Conservation (phyloP, 2,888 invertebrate genomes). For the Orthosia cruda region DNA sequence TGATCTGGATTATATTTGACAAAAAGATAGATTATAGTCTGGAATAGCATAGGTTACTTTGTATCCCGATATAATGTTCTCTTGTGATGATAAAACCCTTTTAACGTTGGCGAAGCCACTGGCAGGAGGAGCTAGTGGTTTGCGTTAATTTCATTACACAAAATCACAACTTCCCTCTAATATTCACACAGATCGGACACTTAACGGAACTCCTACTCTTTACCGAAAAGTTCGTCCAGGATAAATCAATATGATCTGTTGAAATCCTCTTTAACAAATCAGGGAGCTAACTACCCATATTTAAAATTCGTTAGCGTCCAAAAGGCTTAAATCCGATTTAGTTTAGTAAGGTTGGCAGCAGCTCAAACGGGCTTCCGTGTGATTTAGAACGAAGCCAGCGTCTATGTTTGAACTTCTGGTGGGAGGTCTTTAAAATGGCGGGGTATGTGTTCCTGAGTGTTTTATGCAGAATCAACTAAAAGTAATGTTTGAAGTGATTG, state of each 20-base stretch:
- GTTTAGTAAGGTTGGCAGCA: conserved; percentile 77
- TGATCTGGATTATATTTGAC: too few species aligned
- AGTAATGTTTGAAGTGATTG: neutral
- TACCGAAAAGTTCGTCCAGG: conserved; percentile 42
- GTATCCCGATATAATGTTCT: too few species aligned
- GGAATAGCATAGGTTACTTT: too few species aligned
- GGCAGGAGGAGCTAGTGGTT: neutral
- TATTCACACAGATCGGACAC: neutral
- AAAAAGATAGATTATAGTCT: too few species aligned
- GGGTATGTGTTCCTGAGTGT: neutral
- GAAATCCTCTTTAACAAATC: conserved; percentile 71
- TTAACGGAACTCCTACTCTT: conserved; percentile 38
- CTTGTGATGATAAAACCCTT: too few species aligned
- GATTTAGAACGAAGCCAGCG: conserved; percentile 72
- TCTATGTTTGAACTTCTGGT: conserved; percentile 63
- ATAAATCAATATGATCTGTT: conserved; percentile 66
- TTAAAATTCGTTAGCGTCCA: conserved; percentile 82
- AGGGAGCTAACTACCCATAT: conserved; percentile 79
- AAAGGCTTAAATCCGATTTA: conserved; percentile 81
- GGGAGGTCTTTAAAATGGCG: conserved; percentile 52
- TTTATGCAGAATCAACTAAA: neutral
- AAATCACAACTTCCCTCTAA: too few species aligned
- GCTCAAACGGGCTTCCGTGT: conserved; percentile 78
- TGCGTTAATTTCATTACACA: neutral
- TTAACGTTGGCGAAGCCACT: too few species aligned